Conservation (phyloP, 2,888 invertebrate genomes). For the Pemphredon lugubris region DNA sequence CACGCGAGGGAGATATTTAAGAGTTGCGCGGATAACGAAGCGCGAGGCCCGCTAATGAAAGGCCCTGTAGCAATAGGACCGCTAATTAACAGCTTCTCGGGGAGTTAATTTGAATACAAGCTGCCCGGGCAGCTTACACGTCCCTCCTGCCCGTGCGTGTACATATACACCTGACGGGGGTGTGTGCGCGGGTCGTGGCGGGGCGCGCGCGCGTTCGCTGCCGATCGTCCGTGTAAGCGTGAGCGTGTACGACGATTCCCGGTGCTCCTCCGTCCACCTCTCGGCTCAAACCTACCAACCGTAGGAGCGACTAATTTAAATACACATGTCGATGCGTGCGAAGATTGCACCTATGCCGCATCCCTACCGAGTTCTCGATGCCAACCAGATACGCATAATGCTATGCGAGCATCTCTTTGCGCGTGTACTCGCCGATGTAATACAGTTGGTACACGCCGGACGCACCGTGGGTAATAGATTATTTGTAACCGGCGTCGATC, state of each 20-base stretch:
- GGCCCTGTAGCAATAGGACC: conserved; percentile 70
- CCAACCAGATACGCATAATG: conserved; percentile 60
- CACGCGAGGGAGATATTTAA: conserved; percentile 52
- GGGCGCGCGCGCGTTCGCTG: conserved; percentile 9
- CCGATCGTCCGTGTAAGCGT: conserved; percentile 26
- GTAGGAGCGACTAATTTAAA: conserved; percentile 79
- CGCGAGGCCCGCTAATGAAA: conserved; percentile 70
- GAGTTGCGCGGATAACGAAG: conserved; percentile 68
- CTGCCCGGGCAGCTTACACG: conserved; percentile 58
- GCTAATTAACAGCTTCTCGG: conserved; percentile 78
- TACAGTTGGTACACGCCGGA: conserved; percentile 26
- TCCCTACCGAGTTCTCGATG: conserved; percentile 49
- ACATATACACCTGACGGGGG: conserved; percentile 12
- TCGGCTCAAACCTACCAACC: conserved; percentile 68
- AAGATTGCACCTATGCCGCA: conserved; percentile 77
- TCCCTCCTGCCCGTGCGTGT: conserved; percentile 37
- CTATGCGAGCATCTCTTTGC: conserved; percentile 42
- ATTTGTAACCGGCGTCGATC: conserved; percentile 2
- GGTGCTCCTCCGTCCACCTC: conserved; percentile 35
- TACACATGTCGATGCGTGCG: conserved; percentile 80
- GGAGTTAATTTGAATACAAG: conserved; percentile 77
- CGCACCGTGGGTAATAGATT: conserved; percentile 15
- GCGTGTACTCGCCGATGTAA: conserved; percentile 42
- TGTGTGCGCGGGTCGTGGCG: conserved; percentile 4
- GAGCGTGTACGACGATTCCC: conserved; percentile 41